Evolutionary conservation across 2,113 vertebrate species (phyloP), one percentile per base, ranked within the genome.

Genomic region (Ceyx melanurus): DNA sequence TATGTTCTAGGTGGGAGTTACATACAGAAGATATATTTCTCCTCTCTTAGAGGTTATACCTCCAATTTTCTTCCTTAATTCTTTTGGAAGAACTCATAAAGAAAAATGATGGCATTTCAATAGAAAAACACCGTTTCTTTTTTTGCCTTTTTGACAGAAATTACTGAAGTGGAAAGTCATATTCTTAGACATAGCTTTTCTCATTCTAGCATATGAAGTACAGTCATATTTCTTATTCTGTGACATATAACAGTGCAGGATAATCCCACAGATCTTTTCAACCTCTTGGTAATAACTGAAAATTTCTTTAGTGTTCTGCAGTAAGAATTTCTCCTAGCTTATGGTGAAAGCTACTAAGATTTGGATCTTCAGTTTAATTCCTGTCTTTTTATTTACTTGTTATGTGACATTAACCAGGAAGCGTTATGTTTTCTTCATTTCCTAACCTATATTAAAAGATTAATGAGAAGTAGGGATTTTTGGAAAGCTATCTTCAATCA

Each of bases 51-150:
- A 74, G 45, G 50, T 35, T 75, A 84, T 88, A 66, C 33, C 56
- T 92, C 23, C 12, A 37, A 64, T 97, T 92, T 88, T 90, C 35
- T 92, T 87, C 42, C 57, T 48, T 93, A 78, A 89, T 82, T 71
- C 40, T 93, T 93, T 57, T 81, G 57, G 78, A 65, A 95, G 56
- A 90, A 82, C 93, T 67, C 18, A 4, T 93, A 56, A 91, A 90
- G 73, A 95, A 93, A 84, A 88, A 56, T 31, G 45, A 58, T 61
- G 61, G 60, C 15, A 71, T 67, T 93, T 84, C 50, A 45, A 18
- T 88, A 66, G 53, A 72, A 91, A 84, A 94, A 65, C 5, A 29
- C 46, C 14, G 78, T 88, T 76, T 65, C 21, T 65, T 64, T 83
- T 81, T 82, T 67, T 68, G 7, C 29, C 9, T 70, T 93, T 94